Base-by-base conservation (phyloP, 2,797 vertebrate species). In the Sebastes aleutianus region DNA sequence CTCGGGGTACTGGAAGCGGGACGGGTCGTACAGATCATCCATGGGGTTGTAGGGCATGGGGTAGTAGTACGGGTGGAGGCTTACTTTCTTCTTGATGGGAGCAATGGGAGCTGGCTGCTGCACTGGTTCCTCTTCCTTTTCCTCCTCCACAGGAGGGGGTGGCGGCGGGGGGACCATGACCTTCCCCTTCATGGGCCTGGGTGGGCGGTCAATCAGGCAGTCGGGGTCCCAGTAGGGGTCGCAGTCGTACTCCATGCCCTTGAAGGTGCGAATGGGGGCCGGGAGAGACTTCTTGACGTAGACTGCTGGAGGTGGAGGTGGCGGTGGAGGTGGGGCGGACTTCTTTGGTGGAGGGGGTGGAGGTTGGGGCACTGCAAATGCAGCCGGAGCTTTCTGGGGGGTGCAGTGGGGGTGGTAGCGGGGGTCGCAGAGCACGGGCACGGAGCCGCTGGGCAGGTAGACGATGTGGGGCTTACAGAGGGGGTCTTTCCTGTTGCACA, bases 201-300 rank as follows among this genome's bases (percentile, higher is more conserved):
- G 95, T 2, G 95, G 95, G 84, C 93, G 88, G 75, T 96, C 95
- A 13, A 96, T 90, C 54, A 96, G 92, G 88, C 96, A 96, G 87
- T 96, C 95, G 0, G 96, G 96, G 80, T 96, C 96, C 95, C 96
- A 96, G 93, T 96, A 96, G 4, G 96, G 96, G 89, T 96, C 95
- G 27, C 96, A 96, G 87, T 96, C 96, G 4, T 95, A 96, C 88
- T 96, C 95, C 94, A 96, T 96, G 34, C 90, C 91, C 83, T 96
- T 96, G 83, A 91, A 95, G 67, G 74, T 16, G 36, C 79, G 86
- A n/a, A 95, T 70, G 16, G 89, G 91, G 16, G 80, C 87, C 0
- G 93, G 93, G 4, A 91, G 89, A 10, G 89, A 83, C 83, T 95
- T 95, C 73, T 93, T 94, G 65, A 94, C 70, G 2, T 92, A 54